Evolutionary conservation across 2,888 invertebrate genomes (phyloP).

Genomic region (Thymelicus acteon): DNA sequence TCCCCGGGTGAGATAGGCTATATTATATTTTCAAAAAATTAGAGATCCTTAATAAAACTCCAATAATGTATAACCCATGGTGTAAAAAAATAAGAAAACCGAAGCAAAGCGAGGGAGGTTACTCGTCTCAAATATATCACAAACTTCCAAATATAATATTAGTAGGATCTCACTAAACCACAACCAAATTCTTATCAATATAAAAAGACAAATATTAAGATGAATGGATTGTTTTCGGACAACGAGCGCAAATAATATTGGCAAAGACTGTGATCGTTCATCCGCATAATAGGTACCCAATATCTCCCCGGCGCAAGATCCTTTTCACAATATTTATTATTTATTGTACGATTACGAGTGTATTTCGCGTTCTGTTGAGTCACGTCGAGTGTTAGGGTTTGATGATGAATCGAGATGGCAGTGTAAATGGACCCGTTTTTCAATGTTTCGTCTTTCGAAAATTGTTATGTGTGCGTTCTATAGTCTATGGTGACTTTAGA

Average conservation of each 20-base stretch:
- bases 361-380: conserved; percentile 47
- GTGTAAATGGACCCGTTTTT: conserved; percentile 19
- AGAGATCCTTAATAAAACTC: too few species aligned
- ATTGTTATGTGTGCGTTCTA: neutral
- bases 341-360: conserved; percentile 43
- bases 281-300: conserved; percentile 50
- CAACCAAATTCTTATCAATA: conserved; percentile 10
- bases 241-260: conserved; percentile 49
- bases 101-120: too few species aligned
- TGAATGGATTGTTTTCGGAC: conserved; percentile 28
- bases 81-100: too few species aligned
- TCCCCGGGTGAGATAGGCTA: too few species aligned
- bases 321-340: conserved; percentile 52
- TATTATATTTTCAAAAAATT: too few species aligned
- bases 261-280: conserved; percentile 49
- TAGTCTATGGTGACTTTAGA: too few species aligned
- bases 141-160: too few species aligned
- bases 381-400: conserved; percentile 40
- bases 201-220: conserved; percentile 31
- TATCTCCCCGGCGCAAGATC: conserved; percentile 51
- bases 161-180: neutral
- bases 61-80: too few species aligned
- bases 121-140: too few species aligned
- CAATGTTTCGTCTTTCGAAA: conserved; percentile 9
- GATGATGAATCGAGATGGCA: conserved; percentile 11